phyloP scores from a whole-genome alignment of 2,888 invertebrate species.

The Trichopoda pennipes region DNA sequence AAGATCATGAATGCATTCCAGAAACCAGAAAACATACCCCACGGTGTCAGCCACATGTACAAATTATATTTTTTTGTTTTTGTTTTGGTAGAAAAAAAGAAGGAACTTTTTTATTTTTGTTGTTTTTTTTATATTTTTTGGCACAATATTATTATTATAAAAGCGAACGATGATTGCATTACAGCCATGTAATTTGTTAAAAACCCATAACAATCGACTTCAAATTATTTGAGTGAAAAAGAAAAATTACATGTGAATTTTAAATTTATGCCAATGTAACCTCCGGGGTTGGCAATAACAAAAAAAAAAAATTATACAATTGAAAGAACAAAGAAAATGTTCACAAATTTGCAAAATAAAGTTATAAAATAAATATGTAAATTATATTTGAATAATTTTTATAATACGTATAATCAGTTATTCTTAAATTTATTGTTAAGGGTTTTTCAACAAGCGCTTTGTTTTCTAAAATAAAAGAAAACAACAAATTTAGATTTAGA shows the following conservation, averaged over 20 bases:
- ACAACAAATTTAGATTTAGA: too few relatives aligned
- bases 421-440: too few relatives aligned
- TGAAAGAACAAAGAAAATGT: neutral
- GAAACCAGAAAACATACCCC: constrained; percentile 58
- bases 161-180: constrained; percentile 26
- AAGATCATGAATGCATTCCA: constrained; percentile 38
- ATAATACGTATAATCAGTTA: too few relatives aligned
- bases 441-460: too few relatives aligned
- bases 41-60: constrained; percentile 60
- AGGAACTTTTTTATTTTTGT: neutral
- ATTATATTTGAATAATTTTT: too few relatives aligned
- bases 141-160: constrained; percentile 5
- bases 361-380: too few relatives aligned
- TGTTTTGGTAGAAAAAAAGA: constrained; percentile 5
- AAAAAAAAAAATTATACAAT: neutral
- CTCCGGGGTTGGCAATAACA: neutral
- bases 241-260: constrained; percentile 37
- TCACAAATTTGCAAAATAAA: neutral
- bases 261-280: constrained; percentile 33
- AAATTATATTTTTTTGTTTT: too few relatives aligned
- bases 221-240: constrained; percentile 31
- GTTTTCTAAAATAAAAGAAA: too few relatives aligned
- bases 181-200: constrained; percentile 58
- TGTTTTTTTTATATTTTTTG: constrained; percentile 1
- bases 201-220: constrained; percentile 47